Evolutionary conservation across 2,797 vertebrate species (phyloP), one percentile per base, ranked within the genome.

Genomic region (Chloroceryle amazona): DNA sequence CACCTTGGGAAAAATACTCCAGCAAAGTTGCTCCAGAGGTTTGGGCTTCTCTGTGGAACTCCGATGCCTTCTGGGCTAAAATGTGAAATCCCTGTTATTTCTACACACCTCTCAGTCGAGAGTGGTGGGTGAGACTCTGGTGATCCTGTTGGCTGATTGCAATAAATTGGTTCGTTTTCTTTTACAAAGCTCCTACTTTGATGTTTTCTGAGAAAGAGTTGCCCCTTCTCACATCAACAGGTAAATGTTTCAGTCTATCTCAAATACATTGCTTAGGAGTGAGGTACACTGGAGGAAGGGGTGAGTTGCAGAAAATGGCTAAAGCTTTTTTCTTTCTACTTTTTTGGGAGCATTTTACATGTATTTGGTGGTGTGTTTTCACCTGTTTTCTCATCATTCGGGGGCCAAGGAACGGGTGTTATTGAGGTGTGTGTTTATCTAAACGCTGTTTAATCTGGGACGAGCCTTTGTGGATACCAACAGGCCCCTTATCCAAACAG

Each of bases 51-150:
- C 23, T 65, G 22, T 65, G 3, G 57, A 78, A 65, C 41, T 86
- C 47, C 4, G 33, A 26, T 86, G 47, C 37, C 31, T 21, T 88
- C 35, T 25, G 70, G 58, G 29, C 52, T 70, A 28, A 84, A 86
- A 70, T 35, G 35, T 55, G 58, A 76, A 88, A 60, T 33, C 49
- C 39, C 16, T 65, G 91, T 91, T 84, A 42, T 37, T 88, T 94
- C 31, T 94, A 2, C 6, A 2, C 3, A 2, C 85, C 46, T 71
- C 35, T 65, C 72, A 55, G 83, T 86, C 39, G 52, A 31, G 73
- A 78, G 52, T 31, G 25, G 15, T 67, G 19, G 0, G 0, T 60
- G 46, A 70, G 46, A 11, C 66, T 74, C 19, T 71, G n/a, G 49
- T 42, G 51, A 67, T 88, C 76, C 13, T 0, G 0, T 61, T 91